Evolutionary conservation across 2,113 vertebrate genomes (phyloP).

Genomic region (Zapornia atra): DNA sequence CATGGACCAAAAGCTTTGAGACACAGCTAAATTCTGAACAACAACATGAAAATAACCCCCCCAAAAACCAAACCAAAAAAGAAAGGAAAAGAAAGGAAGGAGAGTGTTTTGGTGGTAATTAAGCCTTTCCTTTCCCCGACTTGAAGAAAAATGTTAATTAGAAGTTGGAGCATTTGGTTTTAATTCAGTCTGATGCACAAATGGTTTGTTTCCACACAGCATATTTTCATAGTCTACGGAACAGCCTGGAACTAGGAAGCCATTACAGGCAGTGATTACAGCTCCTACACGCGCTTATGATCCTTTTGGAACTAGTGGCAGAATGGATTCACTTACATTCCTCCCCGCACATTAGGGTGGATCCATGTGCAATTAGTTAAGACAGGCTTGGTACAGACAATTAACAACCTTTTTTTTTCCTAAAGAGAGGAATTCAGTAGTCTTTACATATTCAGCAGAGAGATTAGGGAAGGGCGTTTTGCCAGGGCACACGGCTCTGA

Average conservation of each 20-base stretch:
- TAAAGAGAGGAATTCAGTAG: conserved; percentile 32
- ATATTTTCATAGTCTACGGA: conserved; percentile 42
- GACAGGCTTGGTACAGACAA: conserved; percentile 16
- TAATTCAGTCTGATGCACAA: conserved; percentile 66
- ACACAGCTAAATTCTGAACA: not conserved
- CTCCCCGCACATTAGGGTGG: not conserved
- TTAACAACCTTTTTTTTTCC: conserved; percentile 3
- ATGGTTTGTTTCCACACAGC: conserved; percentile 65
- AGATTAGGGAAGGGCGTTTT: not conserved
- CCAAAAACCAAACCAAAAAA: too few relatives aligned
- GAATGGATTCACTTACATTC: conserved; percentile 10
- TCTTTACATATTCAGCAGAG: not conserved
- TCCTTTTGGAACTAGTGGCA: conserved; percentile 25
- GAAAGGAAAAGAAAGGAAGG: too few relatives aligned
- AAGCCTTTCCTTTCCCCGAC: conserved; percentile 22
- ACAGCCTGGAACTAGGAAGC: conserved; percentile 61
- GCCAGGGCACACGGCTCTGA: not conserved
- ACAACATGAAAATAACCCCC: too few relatives aligned
- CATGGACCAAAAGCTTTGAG: not conserved
- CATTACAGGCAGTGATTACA: conserved; percentile 61
- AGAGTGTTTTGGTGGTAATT: conserved; percentile 13
- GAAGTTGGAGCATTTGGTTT: conserved; percentile 64
- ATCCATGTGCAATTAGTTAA: conserved; percentile 55
- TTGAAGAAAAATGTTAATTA: conserved; percentile 63
- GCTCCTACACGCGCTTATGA: conserved; percentile 47